Percentiles rank a stretch among this genome's conserved stretches.
Evolutionary conservation across 2,888 invertebrate genomes (phyloP).

Genomic region (Hydraecia micacea): DNA sequence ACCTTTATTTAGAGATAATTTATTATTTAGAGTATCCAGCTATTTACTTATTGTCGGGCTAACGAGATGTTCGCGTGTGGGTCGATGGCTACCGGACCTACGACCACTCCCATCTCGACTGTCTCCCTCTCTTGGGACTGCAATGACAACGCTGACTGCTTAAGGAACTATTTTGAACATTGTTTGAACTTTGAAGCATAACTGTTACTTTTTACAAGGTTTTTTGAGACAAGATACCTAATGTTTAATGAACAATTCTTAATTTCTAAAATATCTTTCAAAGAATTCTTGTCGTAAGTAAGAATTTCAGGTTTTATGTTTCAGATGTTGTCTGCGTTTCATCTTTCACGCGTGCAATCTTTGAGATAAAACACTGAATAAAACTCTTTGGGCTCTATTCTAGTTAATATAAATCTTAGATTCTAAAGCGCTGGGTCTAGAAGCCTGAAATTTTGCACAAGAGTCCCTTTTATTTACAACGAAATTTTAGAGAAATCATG

Average conservation of each 20-base stretch:
- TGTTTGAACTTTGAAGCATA: not conserved
- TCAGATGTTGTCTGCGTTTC: not conserved
- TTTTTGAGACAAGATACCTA: not conserved
- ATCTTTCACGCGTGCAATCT: not conserved
- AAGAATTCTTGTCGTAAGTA: too few relatives aligned
- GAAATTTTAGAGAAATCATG: too few relatives aligned
- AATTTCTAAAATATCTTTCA: not conserved
- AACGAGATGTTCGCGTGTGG: conserved; percentile 79
- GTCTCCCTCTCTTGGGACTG: conserved; percentile 59
- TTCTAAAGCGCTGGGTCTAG: not conserved
- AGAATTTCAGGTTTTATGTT: not conserved
- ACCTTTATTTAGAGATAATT: conserved; percentile 61
- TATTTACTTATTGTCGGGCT: conserved; percentile 70
- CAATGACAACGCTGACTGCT: conserved; percentile 9
- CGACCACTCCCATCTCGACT: conserved; percentile 65
- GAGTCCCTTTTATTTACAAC: too few relatives aligned
- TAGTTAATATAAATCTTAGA: not conserved
- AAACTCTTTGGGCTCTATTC: not conserved
- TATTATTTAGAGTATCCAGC: conserved; percentile 69
- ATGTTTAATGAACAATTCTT: not conserved
- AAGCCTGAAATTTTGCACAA: too few relatives aligned
- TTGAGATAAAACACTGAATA: not conserved
- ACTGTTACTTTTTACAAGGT: not conserved
- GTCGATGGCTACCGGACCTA: conserved; percentile 58
- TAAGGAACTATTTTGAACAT: conserved; percentile 6